Percentiles rank a stretch among this genome's conserved stretches.
Conservation (phyloP, 1,140 invertebrate species). For the Aethina tumida region DNA sequence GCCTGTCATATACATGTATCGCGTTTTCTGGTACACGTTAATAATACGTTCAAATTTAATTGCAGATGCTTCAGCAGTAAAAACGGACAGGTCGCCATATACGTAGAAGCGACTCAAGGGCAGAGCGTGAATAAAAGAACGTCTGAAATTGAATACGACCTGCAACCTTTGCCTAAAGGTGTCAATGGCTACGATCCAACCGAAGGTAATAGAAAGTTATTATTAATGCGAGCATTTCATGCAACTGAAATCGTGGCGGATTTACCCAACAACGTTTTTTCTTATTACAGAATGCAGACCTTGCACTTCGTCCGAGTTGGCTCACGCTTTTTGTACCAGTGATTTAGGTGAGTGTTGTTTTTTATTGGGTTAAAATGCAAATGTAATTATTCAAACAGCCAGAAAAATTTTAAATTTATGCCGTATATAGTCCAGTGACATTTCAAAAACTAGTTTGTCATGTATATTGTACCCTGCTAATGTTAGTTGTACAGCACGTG, state of each 20-base stretch:
- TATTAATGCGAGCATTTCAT: not conserved
- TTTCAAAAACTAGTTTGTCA: too few relatives aligned
- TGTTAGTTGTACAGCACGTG: too few relatives aligned
- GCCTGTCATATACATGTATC: too few relatives aligned
- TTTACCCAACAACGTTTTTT: constrained; percentile 20
- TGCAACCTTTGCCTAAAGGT: constrained; percentile 44
- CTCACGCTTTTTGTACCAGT: constrained; percentile 67
- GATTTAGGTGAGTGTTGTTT: constrained; percentile 59
- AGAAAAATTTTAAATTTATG: too few relatives aligned
- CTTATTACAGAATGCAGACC: constrained; percentile 59
- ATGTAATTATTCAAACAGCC: too few relatives aligned
- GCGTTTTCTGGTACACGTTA: too few relatives aligned
- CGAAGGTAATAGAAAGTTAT: constrained; percentile 37
- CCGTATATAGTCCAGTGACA: too few relatives aligned
- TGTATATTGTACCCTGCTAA: too few relatives aligned
- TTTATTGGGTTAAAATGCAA: too few relatives aligned
- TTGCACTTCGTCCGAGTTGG: constrained; percentile 61
- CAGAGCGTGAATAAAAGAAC: constrained; percentile 40
- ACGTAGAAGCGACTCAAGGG: constrained; percentile 49
- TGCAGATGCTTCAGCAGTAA: constrained; percentile 55
- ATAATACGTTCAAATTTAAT: constrained; percentile 11
- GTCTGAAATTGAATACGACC: constrained; percentile 56
- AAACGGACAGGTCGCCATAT: constrained; percentile 57
- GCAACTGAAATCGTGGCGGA: constrained; percentile 3
- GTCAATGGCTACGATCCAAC: constrained; percentile 42